Evolutionary conservation across 2,113 vertebrate species (phyloP).

Genomic region (Heterochromis multidens): DNA sequence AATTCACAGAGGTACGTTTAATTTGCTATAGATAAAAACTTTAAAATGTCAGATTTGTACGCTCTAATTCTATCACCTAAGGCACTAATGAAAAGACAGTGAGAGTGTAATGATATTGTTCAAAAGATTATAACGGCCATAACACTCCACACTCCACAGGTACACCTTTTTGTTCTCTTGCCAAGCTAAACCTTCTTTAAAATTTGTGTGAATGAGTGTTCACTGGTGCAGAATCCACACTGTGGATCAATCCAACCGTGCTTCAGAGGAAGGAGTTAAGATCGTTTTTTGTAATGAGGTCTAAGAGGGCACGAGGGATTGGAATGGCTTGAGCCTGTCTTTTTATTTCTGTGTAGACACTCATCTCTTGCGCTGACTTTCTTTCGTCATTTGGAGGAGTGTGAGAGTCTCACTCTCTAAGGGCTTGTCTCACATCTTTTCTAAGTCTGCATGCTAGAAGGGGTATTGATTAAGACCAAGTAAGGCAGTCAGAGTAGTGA

Average conservation of each 20-base stretch:
- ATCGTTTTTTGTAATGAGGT: conserved; percentile 46
- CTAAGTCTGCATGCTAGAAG: conserved; percentile 24
- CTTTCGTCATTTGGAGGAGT: conserved; percentile 8
- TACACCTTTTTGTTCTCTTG: background rate
- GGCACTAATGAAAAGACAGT: background rate
- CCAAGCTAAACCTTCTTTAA: background rate
- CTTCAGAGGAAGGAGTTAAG: conserved; percentile 27
- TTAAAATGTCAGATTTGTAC: background rate
- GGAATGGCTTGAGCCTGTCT: conserved; percentile 46
- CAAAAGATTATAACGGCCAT: background rate
- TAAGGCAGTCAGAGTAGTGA: conserved; percentile 19
- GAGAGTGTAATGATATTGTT: background rate
- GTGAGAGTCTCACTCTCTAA: conserved; percentile 26
- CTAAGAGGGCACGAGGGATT: conserved; percentile 55
- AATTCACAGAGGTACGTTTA: background rate
- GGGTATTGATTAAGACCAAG: conserved; percentile 55
- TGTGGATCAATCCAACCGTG: conserved; percentile 53
- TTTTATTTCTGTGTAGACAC: conserved; percentile 49
- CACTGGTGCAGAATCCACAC: conserved; percentile 21
- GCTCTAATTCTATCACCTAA: background rate
- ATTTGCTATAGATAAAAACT: background rate
- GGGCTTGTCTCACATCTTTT: conserved; percentile 44
- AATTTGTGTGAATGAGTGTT: background rate
- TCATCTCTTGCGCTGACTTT: conserved; percentile 14
- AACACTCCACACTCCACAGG: background rate